Conservation (phyloP, 92 coral and sea anemone species). For the Porites evermanni region DNA sequence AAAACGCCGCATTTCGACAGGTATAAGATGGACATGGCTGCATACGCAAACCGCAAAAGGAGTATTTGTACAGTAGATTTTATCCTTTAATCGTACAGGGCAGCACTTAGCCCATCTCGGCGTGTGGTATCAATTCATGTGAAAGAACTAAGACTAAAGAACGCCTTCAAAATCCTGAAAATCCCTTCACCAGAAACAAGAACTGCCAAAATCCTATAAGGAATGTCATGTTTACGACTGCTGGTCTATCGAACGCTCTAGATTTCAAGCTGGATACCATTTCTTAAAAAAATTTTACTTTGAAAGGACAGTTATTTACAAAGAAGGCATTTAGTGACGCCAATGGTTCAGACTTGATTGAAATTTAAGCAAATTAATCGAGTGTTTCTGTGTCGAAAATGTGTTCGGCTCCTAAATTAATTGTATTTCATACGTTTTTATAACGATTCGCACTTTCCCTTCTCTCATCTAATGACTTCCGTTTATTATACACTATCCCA, state of each 20-base stretch:
- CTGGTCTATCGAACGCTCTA: slow-evolving; percentile 13
- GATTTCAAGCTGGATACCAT: not conserved
- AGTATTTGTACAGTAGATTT: slow-evolving; percentile 34
- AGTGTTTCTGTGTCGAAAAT: not conserved
- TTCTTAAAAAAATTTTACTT: not conserved
- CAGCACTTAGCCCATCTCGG: slow-evolving; percentile 17
- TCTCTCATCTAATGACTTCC: slow-evolving; percentile 32
- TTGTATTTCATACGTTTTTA: not conserved
- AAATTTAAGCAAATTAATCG: not conserved
- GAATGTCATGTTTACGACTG: slow-evolving; percentile 39
- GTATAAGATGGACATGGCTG: not conserved
- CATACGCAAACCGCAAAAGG: slow-evolving; percentile 18
- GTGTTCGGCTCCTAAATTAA: not conserved
- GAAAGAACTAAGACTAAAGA: slow-evolving; percentile 24
- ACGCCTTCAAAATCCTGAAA: slow-evolving; percentile 40
- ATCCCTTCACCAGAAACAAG: slow-evolving; percentile 31
- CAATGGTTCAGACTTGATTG: not conserved
- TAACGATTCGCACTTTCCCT: slow-evolving; percentile 16
- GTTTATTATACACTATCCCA: slow-evolving; percentile 29
- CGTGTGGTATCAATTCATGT: slow-evolving; percentile 30
- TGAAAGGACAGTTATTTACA: not conserved
- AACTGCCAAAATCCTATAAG: slow-evolving; percentile 25
- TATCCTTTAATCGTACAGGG: slow-evolving; percentile 39
- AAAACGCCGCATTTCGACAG: slow-evolving; percentile 22
- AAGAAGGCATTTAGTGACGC: not conserved